Base-by-base conservation (phyloP, 2,797 vertebrate species). In the Acrocephalus scirpaceus region DNA sequence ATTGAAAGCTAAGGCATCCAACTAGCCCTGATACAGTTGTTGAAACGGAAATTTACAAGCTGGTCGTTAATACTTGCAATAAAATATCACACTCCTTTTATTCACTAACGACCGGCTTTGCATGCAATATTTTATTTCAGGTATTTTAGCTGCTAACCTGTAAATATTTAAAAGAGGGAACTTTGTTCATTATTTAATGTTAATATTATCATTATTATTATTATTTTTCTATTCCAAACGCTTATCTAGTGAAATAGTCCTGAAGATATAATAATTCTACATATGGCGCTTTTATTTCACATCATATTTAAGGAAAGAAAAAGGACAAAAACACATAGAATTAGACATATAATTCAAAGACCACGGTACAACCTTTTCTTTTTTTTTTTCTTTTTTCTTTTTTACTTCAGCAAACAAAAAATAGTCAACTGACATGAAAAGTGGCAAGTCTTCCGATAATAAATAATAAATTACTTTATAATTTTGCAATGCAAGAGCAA, bases 391-490 rank as follows among this genome's bases (percentile, higher is more conserved):
- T 53, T 38, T 36, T 60, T 47, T 20, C 9, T 74, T 47, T 80
- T 84, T 84, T 90, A 98, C 98, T 99, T 99, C 98, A 98, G 98
- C 98, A 99, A 99, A 98, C 98, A 99, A 99, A 99, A 98, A 96
- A 90, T 82, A 97, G 95, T 97, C 97, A 98, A 98, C 96, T 97
- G 97, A 99, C 99, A 99, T 98, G 99, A 99, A 99, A 99, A 98
- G 99, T 99, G 99, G 99, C 99, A 99, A 99, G 98, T 99, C 98
- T 98, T 98, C 98, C 38, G 97, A 99, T 99, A 99, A 99, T 99
- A 99, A 99, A 99, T 99, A 99, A 99, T 99, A 99, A 99, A 99
- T 99, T 99, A 98, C 94, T 98, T 98, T 98, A 98, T 98, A 98
- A 97, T 97, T 98, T 98, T 99, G 98, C 98, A 98, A 99, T 98